Evolutionary conservation across 2,888 invertebrate species (phyloP).

Genomic region (Drosophila longiperda): DNA sequence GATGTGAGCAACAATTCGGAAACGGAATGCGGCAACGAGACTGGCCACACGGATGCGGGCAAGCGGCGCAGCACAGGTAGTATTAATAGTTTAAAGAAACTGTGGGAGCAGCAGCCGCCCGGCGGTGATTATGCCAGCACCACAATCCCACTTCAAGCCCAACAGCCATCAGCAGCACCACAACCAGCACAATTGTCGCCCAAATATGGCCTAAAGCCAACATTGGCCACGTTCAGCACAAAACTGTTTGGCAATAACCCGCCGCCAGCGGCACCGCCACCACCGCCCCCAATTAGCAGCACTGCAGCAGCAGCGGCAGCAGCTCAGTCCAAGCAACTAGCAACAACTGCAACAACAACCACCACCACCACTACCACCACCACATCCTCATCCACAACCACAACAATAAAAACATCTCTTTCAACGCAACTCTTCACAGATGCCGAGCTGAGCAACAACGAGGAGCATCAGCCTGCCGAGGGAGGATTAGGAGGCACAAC

Average conservation of each 20-base stretch:
- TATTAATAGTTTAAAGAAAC: slow-evolving; percentile 95
- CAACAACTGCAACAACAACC: slow-evolving; percentile 36
- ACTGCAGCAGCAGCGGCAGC: slow-evolving; percentile 25
- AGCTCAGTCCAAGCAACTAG: slow-evolving; percentile 68
- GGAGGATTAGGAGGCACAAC: neutral
- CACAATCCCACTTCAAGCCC: slow-evolving; percentile 54
- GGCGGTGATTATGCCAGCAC: slow-evolving; percentile 80
- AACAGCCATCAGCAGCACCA: slow-evolving; percentile 36
- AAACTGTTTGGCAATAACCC: slow-evolving; percentile 77
- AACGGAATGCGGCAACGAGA: slow-evolving; percentile 31
- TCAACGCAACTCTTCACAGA: slow-evolving; percentile 84
- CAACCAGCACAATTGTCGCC: slow-evolving; percentile 77
- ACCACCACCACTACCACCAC: slow-evolving; percentile 33
- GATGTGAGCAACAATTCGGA: slow-evolving; percentile 75
- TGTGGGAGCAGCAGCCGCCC: slow-evolving; percentile 90
- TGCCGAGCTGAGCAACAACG: slow-evolving; percentile 55
- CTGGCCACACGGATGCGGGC: slow-evolving; percentile 86
- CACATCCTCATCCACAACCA: slow-evolving; percentile 30
- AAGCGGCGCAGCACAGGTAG: slow-evolving; percentile 96
- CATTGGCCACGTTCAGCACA: slow-evolving; percentile 64
- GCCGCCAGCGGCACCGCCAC: slow-evolving; percentile 83
- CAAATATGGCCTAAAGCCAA: slow-evolving; percentile 87
- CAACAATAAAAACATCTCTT: slow-evolving; percentile 80
- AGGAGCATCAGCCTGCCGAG: slow-evolving; percentile 24
- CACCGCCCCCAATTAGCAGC: slow-evolving; percentile 80